A percentile compares a stretch with the other conserved stretches of the same genome.
Conservation (phyloP, 2,113 vertebrate species). For the Apeltes quadracus region DNA sequence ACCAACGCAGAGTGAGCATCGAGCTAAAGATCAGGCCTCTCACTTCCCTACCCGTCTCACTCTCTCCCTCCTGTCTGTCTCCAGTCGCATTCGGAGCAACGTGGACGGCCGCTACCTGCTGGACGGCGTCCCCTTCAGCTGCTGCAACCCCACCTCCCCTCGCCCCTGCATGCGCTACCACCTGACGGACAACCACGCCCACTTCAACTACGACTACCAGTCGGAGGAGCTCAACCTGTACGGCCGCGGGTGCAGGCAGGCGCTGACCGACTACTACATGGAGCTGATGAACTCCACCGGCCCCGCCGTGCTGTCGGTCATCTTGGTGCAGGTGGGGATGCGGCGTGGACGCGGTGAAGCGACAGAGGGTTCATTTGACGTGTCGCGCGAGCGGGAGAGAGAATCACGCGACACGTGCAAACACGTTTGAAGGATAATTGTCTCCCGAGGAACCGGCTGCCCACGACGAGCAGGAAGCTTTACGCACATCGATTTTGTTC, state of each 20-base stretch:
- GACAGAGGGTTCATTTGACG: too few species aligned
- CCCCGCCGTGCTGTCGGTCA: constrained; percentile 78
- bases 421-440: constrained; percentile 1
- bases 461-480: constrained; percentile 10
- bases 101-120: constrained; percentile 84
- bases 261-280: constrained; percentile 83
- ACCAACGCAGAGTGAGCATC: not conserved
- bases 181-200: constrained; percentile 82
- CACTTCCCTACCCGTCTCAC: not conserved
- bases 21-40: constrained; percentile 17
- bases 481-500: constrained; percentile 19
- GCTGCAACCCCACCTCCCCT: constrained; percentile 84
- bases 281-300: constrained; percentile 83
- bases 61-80: not conserved
- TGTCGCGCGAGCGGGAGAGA: not conserved
- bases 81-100: constrained; percentile 85
- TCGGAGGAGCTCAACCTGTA: constrained; percentile 84
- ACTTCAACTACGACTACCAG: constrained; percentile 84
- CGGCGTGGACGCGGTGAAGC: not conserved
- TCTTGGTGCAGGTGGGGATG: constrained; percentile 79
- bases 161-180: constrained; percentile 83
- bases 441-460: constrained; percentile 7
- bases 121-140: constrained; percentile 86
- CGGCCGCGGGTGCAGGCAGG: constrained; percentile 80
- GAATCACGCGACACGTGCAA: not conserved